A percentile compares a stretch with the other conserved stretches of the same genome.
Evolutionary conservation across 2,888 invertebrate genomes (phyloP).

Genomic region (Gastrophysa polygoni): DNA sequence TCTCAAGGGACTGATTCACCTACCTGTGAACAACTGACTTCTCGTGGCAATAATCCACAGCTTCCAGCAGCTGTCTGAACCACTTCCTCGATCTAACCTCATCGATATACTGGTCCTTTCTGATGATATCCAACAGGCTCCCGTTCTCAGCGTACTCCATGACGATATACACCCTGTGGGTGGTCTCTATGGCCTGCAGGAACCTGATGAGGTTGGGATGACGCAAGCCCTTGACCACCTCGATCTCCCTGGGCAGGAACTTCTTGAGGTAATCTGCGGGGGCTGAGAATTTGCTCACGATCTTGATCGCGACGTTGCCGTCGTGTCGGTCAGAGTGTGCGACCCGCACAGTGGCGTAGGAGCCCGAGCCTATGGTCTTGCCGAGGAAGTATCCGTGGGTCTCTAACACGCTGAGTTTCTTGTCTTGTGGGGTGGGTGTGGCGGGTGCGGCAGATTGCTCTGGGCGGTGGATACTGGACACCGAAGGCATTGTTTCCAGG

Average conservation of each 20-base stretch:
- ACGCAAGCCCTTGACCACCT: constrained; percentile 79
- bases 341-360: constrained; percentile 82
- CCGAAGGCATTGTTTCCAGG: constrained; percentile 47
- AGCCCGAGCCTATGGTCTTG: constrained; percentile 79
- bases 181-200: constrained; percentile 84
- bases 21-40: constrained; percentile 81
- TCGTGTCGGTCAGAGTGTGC: constrained; percentile 76
- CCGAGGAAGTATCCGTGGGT: constrained; percentile 78
- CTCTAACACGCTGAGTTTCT: constrained; percentile 71
- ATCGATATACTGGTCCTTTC: constrained; percentile 73
- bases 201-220: constrained; percentile 82
- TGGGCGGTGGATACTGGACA: constrained; percentile 49
- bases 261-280: constrained; percentile 81
- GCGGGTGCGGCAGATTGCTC: constrained; percentile 36
- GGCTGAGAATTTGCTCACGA: constrained; percentile 81
- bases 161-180: constrained; percentile 82
- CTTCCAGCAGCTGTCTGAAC: constrained; percentile 76
- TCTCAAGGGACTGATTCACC: too few relatives aligned
- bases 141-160: constrained; percentile 87
- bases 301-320: constrained; percentile 80
- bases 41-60: constrained; percentile 79
- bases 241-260: constrained; percentile 81
- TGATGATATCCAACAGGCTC: constrained; percentile 76
- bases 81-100: constrained; percentile 71
- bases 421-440: constrained; percentile 43